Conservation (phyloP, 2,797 vertebrate genomes). For the Apodemus agrarius region DNA sequence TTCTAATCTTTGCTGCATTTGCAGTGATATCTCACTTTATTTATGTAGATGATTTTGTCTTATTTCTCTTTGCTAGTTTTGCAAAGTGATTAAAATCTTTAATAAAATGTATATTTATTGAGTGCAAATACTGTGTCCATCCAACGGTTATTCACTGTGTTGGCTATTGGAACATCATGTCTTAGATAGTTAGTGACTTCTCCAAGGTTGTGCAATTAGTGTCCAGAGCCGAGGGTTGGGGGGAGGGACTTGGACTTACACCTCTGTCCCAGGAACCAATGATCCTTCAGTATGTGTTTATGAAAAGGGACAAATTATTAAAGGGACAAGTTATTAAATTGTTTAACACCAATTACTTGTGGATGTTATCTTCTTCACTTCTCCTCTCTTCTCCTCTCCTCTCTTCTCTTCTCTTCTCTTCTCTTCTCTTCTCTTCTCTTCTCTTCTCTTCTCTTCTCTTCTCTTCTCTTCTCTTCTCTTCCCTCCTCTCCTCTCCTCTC, state of each 20-base stretch:
- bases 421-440: too few species aligned
- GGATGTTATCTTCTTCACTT: too few species aligned
- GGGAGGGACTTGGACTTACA: not conserved
- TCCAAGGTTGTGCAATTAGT: not conserved
- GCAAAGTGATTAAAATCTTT: not conserved
- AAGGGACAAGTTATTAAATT: not conserved
- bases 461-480: too few species aligned
- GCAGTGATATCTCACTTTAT: not conserved
- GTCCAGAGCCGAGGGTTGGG: not conserved
- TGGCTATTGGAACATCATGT: not conserved
- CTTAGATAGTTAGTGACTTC: not conserved
- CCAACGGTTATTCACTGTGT: not conserved
- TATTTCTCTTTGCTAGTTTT: not conserved
- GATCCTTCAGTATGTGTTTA: not conserved
- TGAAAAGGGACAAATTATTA: not conserved
- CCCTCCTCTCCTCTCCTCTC: too few species aligned
- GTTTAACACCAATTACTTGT: not conserved
- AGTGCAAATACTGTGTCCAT: not conserved
- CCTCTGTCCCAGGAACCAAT: not conserved
- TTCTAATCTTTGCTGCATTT: not conserved
- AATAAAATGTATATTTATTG: not conserved
- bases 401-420: too few species aligned
- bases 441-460: too few species aligned
- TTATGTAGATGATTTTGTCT: not conserved
- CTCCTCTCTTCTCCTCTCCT: too few species aligned